A percentile compares a stretch with the other conserved stretches of the same genome.
Conservation (phyloP, 1,140 invertebrate species). For the Rhopalosiphum maidis region DNA sequence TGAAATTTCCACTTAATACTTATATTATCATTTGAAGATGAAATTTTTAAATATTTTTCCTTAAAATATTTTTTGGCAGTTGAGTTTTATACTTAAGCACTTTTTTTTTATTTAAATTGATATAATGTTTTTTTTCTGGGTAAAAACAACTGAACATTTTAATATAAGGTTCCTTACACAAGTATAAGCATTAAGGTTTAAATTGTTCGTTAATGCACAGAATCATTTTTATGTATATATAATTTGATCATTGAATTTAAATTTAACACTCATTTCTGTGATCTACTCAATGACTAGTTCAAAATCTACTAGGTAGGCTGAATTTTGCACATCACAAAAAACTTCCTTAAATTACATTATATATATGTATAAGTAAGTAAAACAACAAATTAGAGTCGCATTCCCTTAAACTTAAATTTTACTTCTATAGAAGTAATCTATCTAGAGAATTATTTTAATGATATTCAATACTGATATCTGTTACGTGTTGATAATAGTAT, state of each 20-base stretch:
- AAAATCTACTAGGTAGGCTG: background rate
- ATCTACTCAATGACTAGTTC: background rate
- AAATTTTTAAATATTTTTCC: too few relatives aligned
- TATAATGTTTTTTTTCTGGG: background rate
- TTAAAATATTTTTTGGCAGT: too few relatives aligned
- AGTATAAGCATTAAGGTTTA: background rate
- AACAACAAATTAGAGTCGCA: background rate
- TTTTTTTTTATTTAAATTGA: background rate
- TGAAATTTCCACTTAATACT: too few relatives aligned
- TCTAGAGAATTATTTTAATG: background rate
- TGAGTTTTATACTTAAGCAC: too few relatives aligned
- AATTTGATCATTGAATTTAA: background rate
- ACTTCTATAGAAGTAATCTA: too few relatives aligned
- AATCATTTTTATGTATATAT: background rate
- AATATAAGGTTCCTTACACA: background rate
- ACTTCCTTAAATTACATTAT: background rate
- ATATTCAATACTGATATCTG: background rate
- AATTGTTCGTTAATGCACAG: background rate
- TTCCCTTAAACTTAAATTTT: background rate
- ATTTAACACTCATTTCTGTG: background rate
- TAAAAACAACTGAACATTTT: background rate
- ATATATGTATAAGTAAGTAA: background rate
- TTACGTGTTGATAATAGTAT: background rate
- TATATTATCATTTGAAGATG: too few relatives aligned
- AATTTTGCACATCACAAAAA: background rate